Percentiles rank a stretch among this genome's conserved stretches.
Conservation (phyloP, 1,140 invertebrate genomes). For the Drosophila hydei region DNA sequence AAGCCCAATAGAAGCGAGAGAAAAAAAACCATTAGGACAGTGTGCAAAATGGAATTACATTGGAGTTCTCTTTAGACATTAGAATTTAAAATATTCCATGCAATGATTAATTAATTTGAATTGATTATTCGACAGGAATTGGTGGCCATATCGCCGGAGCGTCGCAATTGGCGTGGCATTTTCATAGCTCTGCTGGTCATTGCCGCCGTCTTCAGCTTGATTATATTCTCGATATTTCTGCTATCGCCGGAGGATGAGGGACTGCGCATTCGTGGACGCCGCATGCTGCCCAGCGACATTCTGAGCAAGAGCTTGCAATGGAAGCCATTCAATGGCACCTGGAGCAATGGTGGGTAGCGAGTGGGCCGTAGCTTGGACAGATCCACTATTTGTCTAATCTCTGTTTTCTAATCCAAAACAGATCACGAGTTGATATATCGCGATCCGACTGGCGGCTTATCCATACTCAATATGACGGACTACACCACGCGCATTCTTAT, state of each 20-base stretch:
- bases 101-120: no score
- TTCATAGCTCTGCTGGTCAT: slow-evolving; percentile 95
- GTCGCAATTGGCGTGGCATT: slow-evolving; percentile 95
- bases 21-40: no score
- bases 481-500: slow-evolving; percentile 88
- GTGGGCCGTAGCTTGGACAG: no score
- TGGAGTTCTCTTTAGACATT: no score
- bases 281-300: slow-evolving; percentile 88
- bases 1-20: no score
- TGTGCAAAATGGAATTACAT: no score
- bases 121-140: slow-evolving; percentile 87
- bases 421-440: slow-evolving; percentile 89
- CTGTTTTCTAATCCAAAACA: slow-evolving; percentile 7
- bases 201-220: slow-evolving; percentile 92
- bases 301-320: slow-evolving; percentile 87
- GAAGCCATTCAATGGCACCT: slow-evolving; percentile 90
- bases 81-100: no score
- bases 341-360: slow-evolving; percentile 89
- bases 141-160: slow-evolving; percentile 90
- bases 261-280: slow-evolving; percentile 87
- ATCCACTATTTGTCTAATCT: no score
- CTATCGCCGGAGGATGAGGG: slow-evolving; percentile 90
- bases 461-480: slow-evolving; percentile 89
- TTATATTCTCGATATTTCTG: slow-evolving; percentile 93
- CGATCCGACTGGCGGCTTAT: slow-evolving; percentile 89